A percentile compares a stretch with the other conserved stretches of the same genome.
Conservation (phyloP, 2,797 vertebrate species). For the Acrossocheilus fasciatus region DNA sequence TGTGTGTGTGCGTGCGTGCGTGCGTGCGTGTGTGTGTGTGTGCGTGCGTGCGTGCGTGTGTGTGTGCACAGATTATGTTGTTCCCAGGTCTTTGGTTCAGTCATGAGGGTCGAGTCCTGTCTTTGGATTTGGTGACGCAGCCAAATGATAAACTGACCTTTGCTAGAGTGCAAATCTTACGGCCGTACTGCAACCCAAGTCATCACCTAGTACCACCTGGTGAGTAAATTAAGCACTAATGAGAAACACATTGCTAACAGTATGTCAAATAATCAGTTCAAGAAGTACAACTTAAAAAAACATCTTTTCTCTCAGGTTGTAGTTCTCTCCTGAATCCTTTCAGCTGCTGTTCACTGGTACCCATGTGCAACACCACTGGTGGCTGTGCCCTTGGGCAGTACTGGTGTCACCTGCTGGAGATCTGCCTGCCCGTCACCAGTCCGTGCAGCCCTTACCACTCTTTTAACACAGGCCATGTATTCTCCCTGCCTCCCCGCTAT, state of each 20-base stretch:
- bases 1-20: too few relatives aligned
- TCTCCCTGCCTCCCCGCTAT: slow-evolving; percentile 75
- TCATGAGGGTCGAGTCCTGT: slow-evolving; percentile 76
- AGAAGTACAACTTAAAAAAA: background rate
- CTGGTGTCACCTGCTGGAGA: slow-evolving; percentile 83
- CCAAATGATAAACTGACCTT: slow-evolving; percentile 66
- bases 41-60: too few relatives aligned
- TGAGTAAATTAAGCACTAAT: slow-evolving; percentile 52
- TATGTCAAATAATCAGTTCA: background rate
- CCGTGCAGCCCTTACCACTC: slow-evolving; percentile 78
- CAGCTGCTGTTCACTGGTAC: slow-evolving; percentile 76
- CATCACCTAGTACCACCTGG: slow-evolving; percentile 82
- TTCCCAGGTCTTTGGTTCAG: slow-evolving; percentile 87
- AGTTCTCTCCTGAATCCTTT: slow-evolving; percentile 78
- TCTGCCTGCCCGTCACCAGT: slow-evolving; percentile 72
- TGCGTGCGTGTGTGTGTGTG: too few relatives aligned
- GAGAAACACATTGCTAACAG: background rate
- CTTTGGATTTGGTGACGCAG: slow-evolving; percentile 77
- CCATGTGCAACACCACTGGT: slow-evolving; percentile 82
- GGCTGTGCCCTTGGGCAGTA: slow-evolving; percentile 76
- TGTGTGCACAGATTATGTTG: slow-evolving; percentile 76
- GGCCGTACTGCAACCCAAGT: slow-evolving; percentile 80
- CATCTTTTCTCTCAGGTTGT: slow-evolving; percentile 71
- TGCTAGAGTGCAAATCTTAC: slow-evolving; percentile 79
- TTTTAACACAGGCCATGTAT: slow-evolving; percentile 58